phyloP scores from a whole-genome alignment of 2,888 invertebrate genomes.

The Aphelenchoides bicaudatus region DNA sequence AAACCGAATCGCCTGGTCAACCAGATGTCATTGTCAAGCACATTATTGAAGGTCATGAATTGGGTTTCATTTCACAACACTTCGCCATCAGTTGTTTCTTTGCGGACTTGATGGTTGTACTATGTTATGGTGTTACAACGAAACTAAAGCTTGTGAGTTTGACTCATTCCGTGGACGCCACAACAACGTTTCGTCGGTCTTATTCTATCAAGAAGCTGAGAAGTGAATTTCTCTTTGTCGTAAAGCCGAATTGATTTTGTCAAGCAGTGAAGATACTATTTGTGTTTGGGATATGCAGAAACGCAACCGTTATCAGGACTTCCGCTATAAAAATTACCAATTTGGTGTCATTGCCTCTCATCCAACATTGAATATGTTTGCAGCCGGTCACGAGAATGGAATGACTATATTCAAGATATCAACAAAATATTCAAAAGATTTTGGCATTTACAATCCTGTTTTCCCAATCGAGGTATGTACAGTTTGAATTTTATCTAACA shows the following conservation, averaged over 20 bases:
- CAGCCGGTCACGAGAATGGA: slow-evolving; percentile 97
- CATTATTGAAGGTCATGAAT: slow-evolving; percentile 76
- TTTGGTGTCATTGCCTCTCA: slow-evolving; percentile 96
- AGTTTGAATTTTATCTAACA: too few species aligned
- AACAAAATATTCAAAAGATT: too few species aligned
- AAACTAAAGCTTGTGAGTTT: slow-evolving; percentile 86
- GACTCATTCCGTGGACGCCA: slow-evolving; percentile 99
- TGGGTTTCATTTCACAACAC: slow-evolving; percentile 96
- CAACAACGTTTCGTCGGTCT: slow-evolving; percentile 94
- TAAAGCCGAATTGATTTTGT: slow-evolving; percentile 84
- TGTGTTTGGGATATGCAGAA: slow-evolving; percentile 98
- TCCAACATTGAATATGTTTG: slow-evolving; percentile 90
- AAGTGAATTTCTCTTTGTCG: too few species aligned
- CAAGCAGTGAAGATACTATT: slow-evolving; percentile 95
- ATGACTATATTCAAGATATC: slow-evolving; percentile 82
- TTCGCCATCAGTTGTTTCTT: slow-evolving; percentile 86
- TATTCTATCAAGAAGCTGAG: too few species aligned
- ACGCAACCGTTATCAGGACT: slow-evolving; percentile 82
- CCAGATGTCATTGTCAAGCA: slow-evolving; percentile 62
- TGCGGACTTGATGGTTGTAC: slow-evolving; percentile 97
- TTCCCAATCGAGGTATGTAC: too few species aligned
- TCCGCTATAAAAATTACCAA: slow-evolving; percentile 84
- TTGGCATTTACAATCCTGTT: too few species aligned
- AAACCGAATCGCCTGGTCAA: slow-evolving; percentile 87
- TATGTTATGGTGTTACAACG: slow-evolving; percentile 80